Evolutionary conservation across 2,113 vertebrate species (phyloP), one percentile per base, ranked within the genome.

Genomic region (Hemicordylus capensis): DNA sequence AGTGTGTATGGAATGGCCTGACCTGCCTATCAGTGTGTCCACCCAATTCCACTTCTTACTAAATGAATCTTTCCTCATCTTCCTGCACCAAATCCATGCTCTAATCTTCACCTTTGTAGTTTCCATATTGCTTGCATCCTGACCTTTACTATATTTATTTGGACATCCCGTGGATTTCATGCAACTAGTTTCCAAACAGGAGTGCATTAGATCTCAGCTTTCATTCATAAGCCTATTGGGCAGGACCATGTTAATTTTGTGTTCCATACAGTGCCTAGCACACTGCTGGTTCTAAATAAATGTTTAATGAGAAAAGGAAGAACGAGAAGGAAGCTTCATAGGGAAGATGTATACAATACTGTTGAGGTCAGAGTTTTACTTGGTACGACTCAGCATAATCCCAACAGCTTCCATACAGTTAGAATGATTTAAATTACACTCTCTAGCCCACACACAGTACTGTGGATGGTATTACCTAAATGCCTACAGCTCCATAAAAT

Each of bases 401-500:
- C 87, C 88, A 64, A 34, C 8, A 22, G 86, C 59, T 91, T 89
- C 76, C 73, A 61, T 64, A 83, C 0, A 90, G 80, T 69, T 80
- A 93, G 80, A 74, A 79, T 83, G 85, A 89, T 89, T 89, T 89
- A 90, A 82, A 91, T 54, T 72, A 89, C 80, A 85, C 51, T 67
- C 61, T 85, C 84, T 79, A 79, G 39, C 76, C 64, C 15, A 39
- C 69, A 79, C 42, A 79, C 56, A 72, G 56, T 72, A 87, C 89
- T 91, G 77, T 39, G 64, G 69, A 83, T 81, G 87, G 48, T 87
- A 79, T 58, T 77, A 88, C 58, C 90, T 73, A 91, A 89, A 90
- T 90, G 73, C 76, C 78, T 88, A 75, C 34, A 86, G 83, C 91
- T 81, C 90, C 86, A 93, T 89, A 86, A 87, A 87, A 78, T 72